Conservation (phyloP, 2,797 vertebrate species). For the Numenius phaeopus region DNA sequence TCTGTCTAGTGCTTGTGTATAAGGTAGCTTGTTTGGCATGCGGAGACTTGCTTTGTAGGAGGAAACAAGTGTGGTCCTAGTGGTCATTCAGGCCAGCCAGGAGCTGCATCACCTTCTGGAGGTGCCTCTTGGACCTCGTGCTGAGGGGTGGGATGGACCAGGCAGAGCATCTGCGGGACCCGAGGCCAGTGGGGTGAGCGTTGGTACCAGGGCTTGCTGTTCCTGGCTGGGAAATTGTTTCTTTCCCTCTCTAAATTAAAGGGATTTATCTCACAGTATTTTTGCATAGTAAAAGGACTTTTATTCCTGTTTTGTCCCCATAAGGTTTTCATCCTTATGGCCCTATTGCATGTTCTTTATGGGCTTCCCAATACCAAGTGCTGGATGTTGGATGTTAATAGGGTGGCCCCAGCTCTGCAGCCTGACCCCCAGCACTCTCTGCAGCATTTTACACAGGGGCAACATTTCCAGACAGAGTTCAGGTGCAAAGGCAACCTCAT, state of each 20-base stretch:
- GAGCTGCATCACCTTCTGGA: neutral
- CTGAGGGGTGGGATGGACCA: neutral
- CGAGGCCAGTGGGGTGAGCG: neutral
- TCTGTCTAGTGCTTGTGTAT: accelerated
- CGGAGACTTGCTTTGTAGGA: neutral
- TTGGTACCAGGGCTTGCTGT: neutral
- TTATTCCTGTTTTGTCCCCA: neutral
- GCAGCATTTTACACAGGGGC: neutral
- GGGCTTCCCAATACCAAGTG: neutral
- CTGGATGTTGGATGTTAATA: neutral
- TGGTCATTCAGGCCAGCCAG: neutral
- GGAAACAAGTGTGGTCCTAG: neutral
- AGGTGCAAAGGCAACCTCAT: neutral
- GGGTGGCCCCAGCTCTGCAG: neutral
- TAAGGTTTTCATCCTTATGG: neutral
- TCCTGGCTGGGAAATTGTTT: neutral
- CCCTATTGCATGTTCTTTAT: neutral
- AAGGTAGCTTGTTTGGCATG: neutral
- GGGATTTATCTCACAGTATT: neutral
- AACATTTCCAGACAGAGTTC: neutral
- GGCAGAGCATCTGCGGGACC: neutral
- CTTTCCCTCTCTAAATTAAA: neutral
- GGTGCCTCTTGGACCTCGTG: accelerated
- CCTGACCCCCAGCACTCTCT: neutral
- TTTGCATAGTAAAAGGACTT: neutral